Percentiles rank a stretch among this genome's conserved stretches.
phyloP scores from a whole-genome alignment of 2,888 invertebrate species.

The Hypercompe scribonia region DNA sequence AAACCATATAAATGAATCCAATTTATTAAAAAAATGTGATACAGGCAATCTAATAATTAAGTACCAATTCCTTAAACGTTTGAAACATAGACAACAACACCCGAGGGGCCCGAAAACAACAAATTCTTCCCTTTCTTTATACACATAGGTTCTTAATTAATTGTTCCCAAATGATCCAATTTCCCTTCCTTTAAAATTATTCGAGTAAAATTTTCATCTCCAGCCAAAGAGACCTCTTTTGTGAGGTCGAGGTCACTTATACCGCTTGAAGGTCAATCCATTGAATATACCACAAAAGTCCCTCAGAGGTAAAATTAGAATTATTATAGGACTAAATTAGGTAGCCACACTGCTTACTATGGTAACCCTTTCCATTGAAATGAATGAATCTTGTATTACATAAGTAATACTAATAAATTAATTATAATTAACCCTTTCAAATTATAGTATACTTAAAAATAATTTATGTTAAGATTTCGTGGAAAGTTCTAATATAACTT shows the following conservation, averaged over 20 bases:
- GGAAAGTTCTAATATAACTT: not conserved
- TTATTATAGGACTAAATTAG: constrained; percentile 35
- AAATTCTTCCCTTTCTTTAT: constrained; percentile 18
- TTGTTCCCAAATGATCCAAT: constrained; percentile 43
- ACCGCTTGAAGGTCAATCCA: constrained; percentile 32
- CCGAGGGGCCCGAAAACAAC: constrained; percentile 13
- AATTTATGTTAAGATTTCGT: not conserved
- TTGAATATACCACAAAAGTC: constrained; percentile 42
- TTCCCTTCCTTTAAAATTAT: constrained; percentile 43
- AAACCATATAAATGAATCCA: not conserved
- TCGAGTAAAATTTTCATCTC: constrained; percentile 32
- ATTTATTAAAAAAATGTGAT: not conserved
- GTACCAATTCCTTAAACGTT: not conserved
- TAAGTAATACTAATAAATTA: not conserved
- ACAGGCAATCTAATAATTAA: not conserved
- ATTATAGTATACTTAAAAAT: not conserved
- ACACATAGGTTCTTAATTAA: constrained; percentile 40
- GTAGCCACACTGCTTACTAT: constrained; percentile 18
- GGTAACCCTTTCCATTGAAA: constrained; percentile 9
- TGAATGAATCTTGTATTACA: constrained; percentile 5
- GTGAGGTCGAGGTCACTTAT: constrained; percentile 27
- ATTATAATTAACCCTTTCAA: not conserved
- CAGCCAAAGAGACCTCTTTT: constrained; percentile 32
- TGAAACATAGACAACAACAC: not conserved
- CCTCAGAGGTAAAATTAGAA: constrained; percentile 34